A percentile compares a stretch with the other conserved stretches of the same genome.
phyloP scores from a whole-genome alignment of 2,113 vertebrate genomes.

The Seriola aureovittata region DNA sequence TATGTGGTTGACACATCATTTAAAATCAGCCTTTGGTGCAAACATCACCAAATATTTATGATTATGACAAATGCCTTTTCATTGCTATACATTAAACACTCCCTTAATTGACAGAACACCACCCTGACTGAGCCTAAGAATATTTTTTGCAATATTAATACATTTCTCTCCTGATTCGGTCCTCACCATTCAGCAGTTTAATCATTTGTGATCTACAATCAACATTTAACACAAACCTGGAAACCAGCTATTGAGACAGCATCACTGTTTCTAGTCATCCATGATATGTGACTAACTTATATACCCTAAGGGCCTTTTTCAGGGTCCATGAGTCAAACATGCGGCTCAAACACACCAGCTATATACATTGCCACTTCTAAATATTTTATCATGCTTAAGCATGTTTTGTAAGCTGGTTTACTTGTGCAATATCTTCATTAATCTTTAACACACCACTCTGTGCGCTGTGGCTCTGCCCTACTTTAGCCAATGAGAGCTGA shows the following conservation, averaged over 20 bases:
- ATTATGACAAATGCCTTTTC: conserved; percentile 25
- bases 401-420: conserved; percentile 73
- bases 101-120: background rate
- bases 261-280: conserved; percentile 33
- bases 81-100: background rate
- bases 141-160: conserved; percentile 4
- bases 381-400: conserved; percentile 75
- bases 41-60: conserved; percentile 25
- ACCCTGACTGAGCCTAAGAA: background rate
- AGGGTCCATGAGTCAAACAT: conserved; percentile 54
- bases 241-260: conserved; percentile 11
- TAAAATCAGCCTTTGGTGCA: conserved; percentile 10
- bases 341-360: conserved; percentile 38
- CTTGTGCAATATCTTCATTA: conserved; percentile 72
- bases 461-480: conserved; percentile 53
- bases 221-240: background rate
- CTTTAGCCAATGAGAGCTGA: conserved; percentile 62
- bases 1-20: background rate
- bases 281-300: conserved; percentile 3
- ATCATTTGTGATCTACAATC: background rate
- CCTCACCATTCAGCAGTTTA: background rate
- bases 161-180: background rate
- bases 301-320: conserved; percentile 34
- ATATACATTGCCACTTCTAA: conserved; percentile 70
- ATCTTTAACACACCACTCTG: conserved; percentile 70